phyloP scores from a whole-genome alignment of 2,113 vertebrate species.

The Trematomus loennbergii region DNA sequence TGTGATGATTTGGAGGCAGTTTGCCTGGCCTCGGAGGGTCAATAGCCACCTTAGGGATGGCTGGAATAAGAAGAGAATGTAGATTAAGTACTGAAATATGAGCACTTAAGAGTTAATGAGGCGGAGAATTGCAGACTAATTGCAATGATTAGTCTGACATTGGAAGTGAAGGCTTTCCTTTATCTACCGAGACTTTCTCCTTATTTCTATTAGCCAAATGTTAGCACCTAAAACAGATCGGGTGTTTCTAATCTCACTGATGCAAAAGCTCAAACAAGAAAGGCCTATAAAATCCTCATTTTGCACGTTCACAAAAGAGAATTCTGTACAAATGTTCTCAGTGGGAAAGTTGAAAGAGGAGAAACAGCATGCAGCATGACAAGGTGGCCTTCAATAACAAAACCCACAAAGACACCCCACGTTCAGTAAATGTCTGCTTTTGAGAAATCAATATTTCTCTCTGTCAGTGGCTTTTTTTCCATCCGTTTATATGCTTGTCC shows the following conservation, averaged over 20 bases:
- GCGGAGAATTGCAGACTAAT: slow-evolving; percentile 49
- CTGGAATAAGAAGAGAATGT: slow-evolving; percentile 72
- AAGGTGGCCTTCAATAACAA: background rate
- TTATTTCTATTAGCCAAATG: slow-evolving; percentile 61
- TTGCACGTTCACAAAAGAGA: background rate
- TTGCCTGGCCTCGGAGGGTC: slow-evolving; percentile 84
- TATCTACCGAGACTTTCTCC: slow-evolving; percentile 45
- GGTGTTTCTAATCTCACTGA: slow-evolving; percentile 30
- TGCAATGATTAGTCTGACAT: slow-evolving; percentile 49
- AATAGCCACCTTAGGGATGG: slow-evolving; percentile 87
- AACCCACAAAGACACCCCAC: background rate
- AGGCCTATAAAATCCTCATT: slow-evolving; percentile 5
- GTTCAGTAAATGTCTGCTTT: slow-evolving; percentile 5
- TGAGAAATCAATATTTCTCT: slow-evolving; percentile 19
- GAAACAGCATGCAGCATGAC: background rate
- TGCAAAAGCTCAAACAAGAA: slow-evolving; percentile 29
- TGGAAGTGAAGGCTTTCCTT: slow-evolving; percentile 45
- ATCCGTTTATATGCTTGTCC: background rate
- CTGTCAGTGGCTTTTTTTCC: slow-evolving; percentile 12
- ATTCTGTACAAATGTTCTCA: slow-evolving; percentile 10
- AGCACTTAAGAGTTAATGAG: slow-evolving; percentile 63
- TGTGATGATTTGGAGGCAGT: slow-evolving; percentile 80
- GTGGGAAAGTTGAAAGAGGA: background rate
- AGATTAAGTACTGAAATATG: slow-evolving; percentile 57
- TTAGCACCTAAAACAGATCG: slow-evolving; percentile 45